A percentile compares a stretch with the other conserved stretches of the same genome.
phyloP scores from a whole-genome alignment of 2,113 vertebrate species.

The Rutilus rutilus region DNA sequence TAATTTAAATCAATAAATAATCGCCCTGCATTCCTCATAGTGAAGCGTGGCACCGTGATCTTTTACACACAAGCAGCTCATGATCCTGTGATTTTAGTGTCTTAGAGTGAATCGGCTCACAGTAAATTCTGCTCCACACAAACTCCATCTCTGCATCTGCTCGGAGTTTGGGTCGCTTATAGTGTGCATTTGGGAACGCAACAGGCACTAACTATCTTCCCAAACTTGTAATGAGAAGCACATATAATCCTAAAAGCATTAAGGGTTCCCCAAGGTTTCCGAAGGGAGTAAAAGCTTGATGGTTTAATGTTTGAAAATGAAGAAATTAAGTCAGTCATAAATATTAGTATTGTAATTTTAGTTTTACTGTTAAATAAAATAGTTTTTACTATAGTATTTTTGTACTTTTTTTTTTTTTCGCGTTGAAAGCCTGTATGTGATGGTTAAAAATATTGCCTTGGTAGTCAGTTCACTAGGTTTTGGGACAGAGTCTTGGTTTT shows the following conservation, averaged over 20 bases:
- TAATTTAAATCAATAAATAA: not conserved
- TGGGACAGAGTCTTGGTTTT: not conserved
- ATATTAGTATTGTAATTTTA: not conserved
- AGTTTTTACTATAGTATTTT: not conserved
- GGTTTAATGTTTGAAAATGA: no score
- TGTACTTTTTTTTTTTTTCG: not conserved
- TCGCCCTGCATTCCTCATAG: not conserved
- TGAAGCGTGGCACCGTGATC: not conserved
- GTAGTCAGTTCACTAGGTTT: not conserved
- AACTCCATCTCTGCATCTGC: not conserved
- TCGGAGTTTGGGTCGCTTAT: not conserved
- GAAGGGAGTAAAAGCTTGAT: not conserved
- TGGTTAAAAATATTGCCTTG: not conserved
- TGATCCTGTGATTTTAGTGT: not conserved
- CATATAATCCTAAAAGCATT: not conserved
- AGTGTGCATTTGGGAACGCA: not conserved
- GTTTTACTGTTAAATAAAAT: not conserved
- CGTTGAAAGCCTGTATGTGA: not conserved
- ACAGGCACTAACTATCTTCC: not conserved
- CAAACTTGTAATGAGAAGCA: not conserved
- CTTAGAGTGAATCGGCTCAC: not conserved
- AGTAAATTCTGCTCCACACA: not conserved
- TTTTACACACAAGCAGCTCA: not conserved
- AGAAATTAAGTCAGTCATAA: no score
- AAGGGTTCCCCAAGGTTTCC: not conserved